phyloP scores from a whole-genome alignment of 2,797 vertebrate species.

The Sebastes oblongus region DNA sequence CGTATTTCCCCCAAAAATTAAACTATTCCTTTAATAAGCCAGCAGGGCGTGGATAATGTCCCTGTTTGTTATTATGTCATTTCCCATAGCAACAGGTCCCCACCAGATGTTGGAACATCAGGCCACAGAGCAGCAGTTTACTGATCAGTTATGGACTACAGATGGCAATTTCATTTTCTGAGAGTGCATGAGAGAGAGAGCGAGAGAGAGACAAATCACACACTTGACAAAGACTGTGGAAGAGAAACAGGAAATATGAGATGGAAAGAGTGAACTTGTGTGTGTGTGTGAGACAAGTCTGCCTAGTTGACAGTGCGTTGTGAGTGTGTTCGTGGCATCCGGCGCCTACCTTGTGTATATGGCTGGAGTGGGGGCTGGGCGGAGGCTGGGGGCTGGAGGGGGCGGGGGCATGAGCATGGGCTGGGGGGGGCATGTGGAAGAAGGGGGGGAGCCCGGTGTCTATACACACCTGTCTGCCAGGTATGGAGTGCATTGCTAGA shows the following conservation, averaged over 20 bases:
- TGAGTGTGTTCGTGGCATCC: conserved; percentile 40
- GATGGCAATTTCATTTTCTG: background rate
- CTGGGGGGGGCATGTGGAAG: conserved; percentile 80
- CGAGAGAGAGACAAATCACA: background rate
- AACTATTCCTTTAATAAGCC: background rate
- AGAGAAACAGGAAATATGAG: conserved; percentile 5
- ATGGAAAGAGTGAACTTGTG: background rate
- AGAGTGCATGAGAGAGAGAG: background rate
- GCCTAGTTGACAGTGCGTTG: conserved; percentile 14
- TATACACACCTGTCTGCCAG: conserved; percentile 87
- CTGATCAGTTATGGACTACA: background rate
- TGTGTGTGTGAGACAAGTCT: conserved; percentile 10
- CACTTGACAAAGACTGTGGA: background rate
- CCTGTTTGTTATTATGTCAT: background rate
- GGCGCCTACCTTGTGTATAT: conserved; percentile 80
- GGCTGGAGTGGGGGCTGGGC: conserved; percentile 80
- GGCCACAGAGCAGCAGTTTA: background rate
- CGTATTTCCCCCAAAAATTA: background rate
- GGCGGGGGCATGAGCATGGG: conserved; percentile 74
- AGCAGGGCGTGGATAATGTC: background rate
- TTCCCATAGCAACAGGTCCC: background rate
- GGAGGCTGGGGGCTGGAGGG: conserved; percentile 80
- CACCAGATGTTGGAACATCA: background rate
- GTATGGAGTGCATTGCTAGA: conserved; percentile 80
- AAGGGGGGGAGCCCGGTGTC: conserved; percentile 80